Evolutionary conservation across 2,888 invertebrate genomes (phyloP).

Genomic region (Eutolmus rufibarbis): DNA sequence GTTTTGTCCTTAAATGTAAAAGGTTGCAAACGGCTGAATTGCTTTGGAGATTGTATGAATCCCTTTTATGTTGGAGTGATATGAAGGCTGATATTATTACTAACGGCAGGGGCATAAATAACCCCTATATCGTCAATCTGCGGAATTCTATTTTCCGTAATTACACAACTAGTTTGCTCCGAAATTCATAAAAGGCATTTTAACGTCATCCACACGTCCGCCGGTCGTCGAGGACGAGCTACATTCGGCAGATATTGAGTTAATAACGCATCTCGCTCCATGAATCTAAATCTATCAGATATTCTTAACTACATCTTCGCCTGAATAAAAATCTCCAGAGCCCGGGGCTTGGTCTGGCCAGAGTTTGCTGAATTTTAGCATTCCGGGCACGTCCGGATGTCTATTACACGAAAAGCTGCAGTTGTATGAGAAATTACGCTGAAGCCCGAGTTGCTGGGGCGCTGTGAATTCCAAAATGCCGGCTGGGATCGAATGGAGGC

Average conservation of each 20-base stretch:
- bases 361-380: background rate
- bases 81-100: background rate
- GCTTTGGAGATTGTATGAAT: background rate
- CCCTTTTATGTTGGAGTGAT: background rate
- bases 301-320: background rate
- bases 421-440: slow-evolving; percentile 14
- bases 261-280: background rate
- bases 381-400: background rate
- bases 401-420: slow-evolving; percentile 20
- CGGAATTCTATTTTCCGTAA: background rate
- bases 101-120: background rate
- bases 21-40: background rate
- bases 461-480: background rate
- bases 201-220: background rate
- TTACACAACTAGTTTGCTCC: background rate
- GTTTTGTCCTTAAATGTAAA: background rate
- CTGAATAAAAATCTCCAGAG: background rate
- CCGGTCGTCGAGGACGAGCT: background rate
- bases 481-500: background rate
- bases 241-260: background rate
- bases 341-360: background rate
- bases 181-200: background rate
- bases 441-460: background rate
- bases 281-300: background rate
- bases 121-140: background rate